A percentile compares a stretch with the other conserved stretches of the same genome.
Evolutionary conservation across 1,140 invertebrate genomes (phyloP).

Genomic region (Colletes gigas): DNA sequence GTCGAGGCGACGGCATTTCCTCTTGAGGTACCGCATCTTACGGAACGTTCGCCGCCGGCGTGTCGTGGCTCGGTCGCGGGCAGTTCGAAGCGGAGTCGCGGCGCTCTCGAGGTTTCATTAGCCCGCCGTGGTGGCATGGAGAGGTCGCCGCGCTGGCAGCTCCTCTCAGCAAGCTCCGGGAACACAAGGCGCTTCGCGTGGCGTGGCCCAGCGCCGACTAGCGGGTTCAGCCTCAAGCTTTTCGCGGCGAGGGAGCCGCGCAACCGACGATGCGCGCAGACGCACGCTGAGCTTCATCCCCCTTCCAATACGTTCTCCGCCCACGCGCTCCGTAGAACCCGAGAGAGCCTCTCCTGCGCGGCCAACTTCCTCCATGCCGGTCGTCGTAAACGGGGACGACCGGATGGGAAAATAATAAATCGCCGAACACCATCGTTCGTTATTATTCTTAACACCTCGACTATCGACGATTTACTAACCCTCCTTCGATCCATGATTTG

Average conservation of each 20-base stretch:
- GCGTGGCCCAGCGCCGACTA: constrained; percentile 77
- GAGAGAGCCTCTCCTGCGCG: background rate
- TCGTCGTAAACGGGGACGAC: constrained; percentile 44
- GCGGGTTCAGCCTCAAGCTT: constrained; percentile 66
- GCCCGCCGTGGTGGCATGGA: constrained; percentile 61
- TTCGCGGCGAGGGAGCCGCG: constrained; percentile 23
- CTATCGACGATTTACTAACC: no score
- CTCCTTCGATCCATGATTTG: no score
- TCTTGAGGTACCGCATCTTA: constrained; percentile 76
- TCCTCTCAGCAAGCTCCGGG: constrained; percentile 52
- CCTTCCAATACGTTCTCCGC: no score
- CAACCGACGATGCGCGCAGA: constrained; percentile 57
- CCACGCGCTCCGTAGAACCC: background rate
- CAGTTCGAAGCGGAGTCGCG: constrained; percentile 43
- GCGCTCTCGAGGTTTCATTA: constrained; percentile 67
- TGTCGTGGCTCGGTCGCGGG: constrained; percentile 47
- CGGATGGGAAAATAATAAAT: background rate
- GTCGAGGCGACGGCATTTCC: constrained; percentile 75
- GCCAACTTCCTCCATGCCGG: background rate
- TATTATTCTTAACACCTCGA: no score
- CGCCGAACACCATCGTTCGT: no score
- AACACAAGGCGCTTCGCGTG: constrained; percentile 68
- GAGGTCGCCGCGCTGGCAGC: constrained; percentile 50
- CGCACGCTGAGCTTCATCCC: background rate
- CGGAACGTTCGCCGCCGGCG: background rate